Conservation (phyloP, 2,888 invertebrate species). For the Sericinus montela region DNA sequence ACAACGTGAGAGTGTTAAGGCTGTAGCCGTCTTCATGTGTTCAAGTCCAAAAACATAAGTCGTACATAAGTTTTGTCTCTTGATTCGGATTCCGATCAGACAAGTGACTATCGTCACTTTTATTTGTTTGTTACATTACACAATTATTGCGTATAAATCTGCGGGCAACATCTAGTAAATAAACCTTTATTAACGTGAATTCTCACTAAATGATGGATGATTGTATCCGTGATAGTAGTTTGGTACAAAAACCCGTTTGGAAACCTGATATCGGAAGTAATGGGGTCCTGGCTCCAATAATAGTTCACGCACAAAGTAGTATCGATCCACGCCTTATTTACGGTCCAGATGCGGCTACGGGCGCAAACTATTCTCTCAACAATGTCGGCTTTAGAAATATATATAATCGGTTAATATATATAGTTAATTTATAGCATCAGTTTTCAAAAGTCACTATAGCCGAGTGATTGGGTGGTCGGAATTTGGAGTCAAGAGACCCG, state of each 20-base stretch:
- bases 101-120: no score
- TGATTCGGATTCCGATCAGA: no score
- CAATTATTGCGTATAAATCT: no score
- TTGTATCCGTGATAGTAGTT: constrained; percentile 16
- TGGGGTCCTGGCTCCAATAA: constrained; percentile 17
- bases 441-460: no score
- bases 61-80: no score
- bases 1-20: no score
- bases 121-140: no score
- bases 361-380: constrained; percentile 10
- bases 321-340: constrained; percentile 19
- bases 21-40: no score
- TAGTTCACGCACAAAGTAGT: constrained; percentile 16
- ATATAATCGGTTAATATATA: not conserved
- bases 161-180: not conserved
- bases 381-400: constrained; percentile 1
- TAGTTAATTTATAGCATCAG: no score
- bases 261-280: constrained; percentile 18
- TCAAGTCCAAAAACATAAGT: no score
- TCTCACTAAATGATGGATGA: constrained; percentile 11
- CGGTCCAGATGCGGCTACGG: constrained; percentile 8
- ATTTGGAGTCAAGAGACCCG: no score
- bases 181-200: constrained; percentile 14
- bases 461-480: no score
- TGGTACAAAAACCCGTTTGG: constrained; percentile 14